Conservation (phyloP, 2,797 vertebrate species). For the Clamator glandarius region DNA sequence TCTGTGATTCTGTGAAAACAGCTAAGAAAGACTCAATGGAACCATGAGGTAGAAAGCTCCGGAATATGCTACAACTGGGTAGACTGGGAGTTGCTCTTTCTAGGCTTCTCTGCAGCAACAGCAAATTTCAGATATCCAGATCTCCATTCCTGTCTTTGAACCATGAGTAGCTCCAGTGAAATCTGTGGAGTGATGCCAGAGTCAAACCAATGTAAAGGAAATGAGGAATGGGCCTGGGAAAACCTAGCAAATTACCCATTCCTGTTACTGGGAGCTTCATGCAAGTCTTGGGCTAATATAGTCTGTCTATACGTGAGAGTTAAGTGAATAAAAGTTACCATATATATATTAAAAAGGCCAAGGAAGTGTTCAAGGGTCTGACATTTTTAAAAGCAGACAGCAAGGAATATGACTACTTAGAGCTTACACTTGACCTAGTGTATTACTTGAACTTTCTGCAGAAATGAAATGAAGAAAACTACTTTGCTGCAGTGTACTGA, state of each 20-base stretch:
- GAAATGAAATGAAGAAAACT: neutral
- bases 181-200: fast-evolving
- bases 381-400: neutral
- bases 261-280: neutral
- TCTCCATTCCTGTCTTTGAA: neutral
- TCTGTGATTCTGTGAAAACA: too few relatives aligned
- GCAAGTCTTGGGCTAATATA: neutral
- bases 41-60: neutral
- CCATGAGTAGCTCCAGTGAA: neutral
- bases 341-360: neutral
- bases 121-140: neutral
- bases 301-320: neutral
- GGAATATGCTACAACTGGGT: neutral
- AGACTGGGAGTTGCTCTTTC: neutral
- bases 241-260: neutral
- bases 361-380: neutral
- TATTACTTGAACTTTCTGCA: neutral
- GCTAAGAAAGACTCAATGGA: neutral
- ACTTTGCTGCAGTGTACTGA: neutral
- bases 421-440: neutral
- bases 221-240: neutral
- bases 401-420: neutral
- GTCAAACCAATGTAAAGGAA: neutral
- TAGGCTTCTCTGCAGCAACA: neutral
- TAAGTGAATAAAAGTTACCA: neutral